Conservation (phyloP, 2,113 vertebrate genomes). For the Thunnus maccoyii region DNA sequence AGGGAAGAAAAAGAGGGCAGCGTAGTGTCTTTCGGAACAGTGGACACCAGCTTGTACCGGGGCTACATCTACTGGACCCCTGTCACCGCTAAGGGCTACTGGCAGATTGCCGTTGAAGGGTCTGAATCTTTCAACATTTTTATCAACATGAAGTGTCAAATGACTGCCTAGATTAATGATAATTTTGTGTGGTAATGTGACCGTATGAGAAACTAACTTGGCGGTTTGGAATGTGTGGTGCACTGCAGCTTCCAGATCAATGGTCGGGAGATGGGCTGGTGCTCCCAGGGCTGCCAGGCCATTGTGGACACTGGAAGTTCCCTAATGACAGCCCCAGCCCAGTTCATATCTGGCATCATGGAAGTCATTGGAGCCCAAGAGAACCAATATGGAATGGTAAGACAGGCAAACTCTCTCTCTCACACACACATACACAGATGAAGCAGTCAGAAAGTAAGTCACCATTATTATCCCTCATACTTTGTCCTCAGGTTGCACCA, state of each 20-base stretch:
- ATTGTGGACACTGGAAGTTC: constrained; percentile 83
- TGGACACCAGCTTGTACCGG: constrained; percentile 61
- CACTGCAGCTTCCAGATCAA: constrained; percentile 73
- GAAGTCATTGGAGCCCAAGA: constrained; percentile 76
- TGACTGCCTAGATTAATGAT: neutral
- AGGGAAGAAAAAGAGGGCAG: constrained; percentile 66
- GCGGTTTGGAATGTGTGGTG: neutral
- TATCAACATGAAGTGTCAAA: neutral
- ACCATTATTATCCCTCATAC: neutral
- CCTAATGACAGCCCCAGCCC: constrained; percentile 68
- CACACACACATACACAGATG: neutral
- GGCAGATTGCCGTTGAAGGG: constrained; percentile 75
- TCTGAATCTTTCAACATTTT: constrained; percentile 38
- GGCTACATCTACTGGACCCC: constrained; percentile 76
- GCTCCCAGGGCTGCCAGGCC: constrained; percentile 79
- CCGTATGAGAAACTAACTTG: neutral
- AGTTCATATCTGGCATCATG: constrained; percentile 64
- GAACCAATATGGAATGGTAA: constrained; percentile 73
- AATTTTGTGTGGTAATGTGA: neutral
- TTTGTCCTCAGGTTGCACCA: neutral
- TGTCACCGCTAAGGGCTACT: constrained; percentile 71
- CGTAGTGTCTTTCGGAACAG: constrained; percentile 69
- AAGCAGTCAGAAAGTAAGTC: neutral
- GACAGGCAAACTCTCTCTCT: neutral
- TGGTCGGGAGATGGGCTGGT: constrained; percentile 68